Evolutionary conservation across 2,797 vertebrate species (phyloP).

Genomic region (Tapera naevia): DNA sequence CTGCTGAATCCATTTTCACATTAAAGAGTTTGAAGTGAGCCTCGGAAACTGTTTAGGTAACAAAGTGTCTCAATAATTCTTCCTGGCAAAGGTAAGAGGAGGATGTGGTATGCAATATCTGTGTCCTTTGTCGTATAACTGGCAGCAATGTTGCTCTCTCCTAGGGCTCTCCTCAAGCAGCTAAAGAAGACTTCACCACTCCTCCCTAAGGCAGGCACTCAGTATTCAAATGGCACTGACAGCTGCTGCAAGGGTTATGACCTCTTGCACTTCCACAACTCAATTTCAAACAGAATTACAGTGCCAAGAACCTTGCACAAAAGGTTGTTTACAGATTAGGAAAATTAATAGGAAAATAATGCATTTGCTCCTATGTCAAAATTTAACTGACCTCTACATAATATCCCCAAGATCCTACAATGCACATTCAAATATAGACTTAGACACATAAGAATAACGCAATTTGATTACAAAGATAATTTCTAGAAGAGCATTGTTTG

Average conservation of each 20-base stretch:
- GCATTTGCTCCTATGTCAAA: slow-evolving; percentile 23
- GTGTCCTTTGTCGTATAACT: not conserved
- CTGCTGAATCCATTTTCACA: not conserved
- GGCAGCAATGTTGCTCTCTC: not conserved
- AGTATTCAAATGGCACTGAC: not conserved
- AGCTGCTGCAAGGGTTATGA: slow-evolving; percentile 40
- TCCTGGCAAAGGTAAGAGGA: not conserved
- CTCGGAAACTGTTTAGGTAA: not conserved
- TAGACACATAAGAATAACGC: not conserved
- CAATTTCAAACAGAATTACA: slow-evolving; percentile 14
- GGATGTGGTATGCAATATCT: not conserved
- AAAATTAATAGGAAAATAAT: slow-evolving; percentile 43
- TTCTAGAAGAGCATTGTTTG: slow-evolving; percentile 4
- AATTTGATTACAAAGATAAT: slow-evolving; percentile 2
- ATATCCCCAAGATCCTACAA: slow-evolving; percentile 9
- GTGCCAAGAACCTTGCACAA: slow-evolving; percentile 32
- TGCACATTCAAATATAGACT: not conserved
- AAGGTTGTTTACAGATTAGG: slow-evolving; percentile 46
- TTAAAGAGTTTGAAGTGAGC: slow-evolving; percentile 6
- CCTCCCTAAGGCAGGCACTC: not conserved
- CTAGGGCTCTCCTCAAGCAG: not conserved
- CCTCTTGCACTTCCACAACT: slow-evolving; percentile 48
- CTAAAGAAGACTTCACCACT: not conserved
- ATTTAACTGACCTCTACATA: slow-evolving; percentile 1
- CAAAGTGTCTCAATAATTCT: not conserved